Base-by-base conservation (phyloP, 2,888 invertebrate genomes). In the Watsonalla cultraria region DNA sequence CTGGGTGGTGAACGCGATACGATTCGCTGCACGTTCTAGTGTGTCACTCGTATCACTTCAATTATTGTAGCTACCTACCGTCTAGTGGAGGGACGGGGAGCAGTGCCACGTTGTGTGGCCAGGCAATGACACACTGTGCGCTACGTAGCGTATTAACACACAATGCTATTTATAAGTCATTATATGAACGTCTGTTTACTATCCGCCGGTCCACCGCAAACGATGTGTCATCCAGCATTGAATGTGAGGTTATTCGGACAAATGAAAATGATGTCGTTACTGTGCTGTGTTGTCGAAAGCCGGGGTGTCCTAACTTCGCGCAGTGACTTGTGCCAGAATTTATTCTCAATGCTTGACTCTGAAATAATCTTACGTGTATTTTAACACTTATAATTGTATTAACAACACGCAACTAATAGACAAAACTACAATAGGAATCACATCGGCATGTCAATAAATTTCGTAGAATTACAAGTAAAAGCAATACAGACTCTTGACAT, bases 151-250 rank as follows among this genome's bases (percentile, higher is more conserved):
- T 79, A 80, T 84, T 84, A 82, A 81, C 83, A 82, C 80, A 84
- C 82, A 80, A 82, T 80, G 82, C 87, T 87, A 87, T 87, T 87
- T 84, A 86, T 88, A 85, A 71, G 67, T 78, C 75, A 74, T 74
- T 77, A 74, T 79, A 78, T 78, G 81, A 73, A 74, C 78, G 78
- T 76, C 70, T 84, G 87, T 89, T 90, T 89, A 89, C 90, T 87
- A 88, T 85, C 74, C 72, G 77, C 65, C 78, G 80, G 80, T 75
- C 79, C 80, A 77, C 80, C 78, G 76, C 86, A 77, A 82, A 76
- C 79, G 83, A 83, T 88, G 89, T 88, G 88, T 89, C 88, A 89
- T 83, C 80, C 78, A 74, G 76, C 80, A 79, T 84, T 83, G 75
- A 80, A 81, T 81, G 79, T 80, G 75, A 78, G 80, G 80, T 82